Conservation (phyloP, 2,113 vertebrate genomes). For the Parus major region DNA sequence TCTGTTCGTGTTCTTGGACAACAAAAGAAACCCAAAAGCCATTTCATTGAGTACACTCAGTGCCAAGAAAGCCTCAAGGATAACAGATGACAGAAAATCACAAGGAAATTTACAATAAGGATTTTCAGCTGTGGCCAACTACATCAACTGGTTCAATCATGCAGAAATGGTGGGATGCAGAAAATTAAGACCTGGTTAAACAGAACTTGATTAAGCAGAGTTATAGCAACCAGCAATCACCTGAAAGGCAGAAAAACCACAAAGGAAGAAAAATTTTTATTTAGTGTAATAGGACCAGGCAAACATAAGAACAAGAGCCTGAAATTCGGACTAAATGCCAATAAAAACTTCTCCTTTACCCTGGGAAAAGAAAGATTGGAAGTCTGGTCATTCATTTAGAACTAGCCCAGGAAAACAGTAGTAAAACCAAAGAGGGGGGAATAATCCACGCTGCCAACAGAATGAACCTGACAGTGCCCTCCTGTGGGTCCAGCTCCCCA, state of each 20-base stretch:
- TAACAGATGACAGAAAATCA: constrained; percentile 34
- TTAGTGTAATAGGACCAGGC: background rate
- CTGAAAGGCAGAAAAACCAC: constrained; percentile 19
- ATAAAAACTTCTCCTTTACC: background rate
- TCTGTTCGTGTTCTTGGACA: background rate
- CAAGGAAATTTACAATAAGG: background rate
- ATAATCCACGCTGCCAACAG: background rate
- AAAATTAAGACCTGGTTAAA: constrained; percentile 33
- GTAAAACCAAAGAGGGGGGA: background rate
- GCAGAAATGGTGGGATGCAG: background rate
- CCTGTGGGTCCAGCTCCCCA: background rate
- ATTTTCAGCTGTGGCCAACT: constrained; percentile 24
- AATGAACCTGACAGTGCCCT: background rate
- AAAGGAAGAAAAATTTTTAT: background rate
- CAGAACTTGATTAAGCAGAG: constrained; percentile 20
- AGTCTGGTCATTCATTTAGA: background rate
- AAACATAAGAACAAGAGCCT: background rate
- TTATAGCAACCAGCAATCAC: constrained; percentile 6
- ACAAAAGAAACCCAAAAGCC: constrained; percentile 10
- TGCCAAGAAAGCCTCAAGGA: constrained; percentile 19
- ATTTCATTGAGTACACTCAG: background rate
- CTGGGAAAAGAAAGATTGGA: background rate
- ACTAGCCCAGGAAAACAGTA: background rate
- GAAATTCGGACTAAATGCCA: background rate
- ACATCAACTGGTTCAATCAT: background rate